These are phyloP conservation scores for Rhinolophus sinicus DNA, from an alignment of 2,113 vertebrate genomes.

Conservation along the genomic window DNA sequence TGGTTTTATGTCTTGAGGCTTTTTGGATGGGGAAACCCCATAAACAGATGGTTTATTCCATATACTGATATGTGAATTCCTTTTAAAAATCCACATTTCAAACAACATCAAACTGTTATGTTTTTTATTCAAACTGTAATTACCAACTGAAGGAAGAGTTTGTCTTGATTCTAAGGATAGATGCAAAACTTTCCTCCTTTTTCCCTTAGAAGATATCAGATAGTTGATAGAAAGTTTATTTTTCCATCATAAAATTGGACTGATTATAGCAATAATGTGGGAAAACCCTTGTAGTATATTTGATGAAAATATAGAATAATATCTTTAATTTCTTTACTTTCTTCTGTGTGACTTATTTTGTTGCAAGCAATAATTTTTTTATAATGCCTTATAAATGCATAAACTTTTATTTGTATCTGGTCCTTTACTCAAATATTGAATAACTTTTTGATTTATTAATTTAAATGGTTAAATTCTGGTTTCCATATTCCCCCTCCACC, in stretches of 20 bases:
- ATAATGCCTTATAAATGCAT: slow-evolving; percentile 26
- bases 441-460: neutral
- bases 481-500: neutral
- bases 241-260: slow-evolving; percentile 36
- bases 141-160: neutral
- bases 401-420: neutral
- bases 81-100: neutral
- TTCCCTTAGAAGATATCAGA: neutral
- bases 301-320: slow-evolving; percentile 36
- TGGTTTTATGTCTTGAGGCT: neutral
- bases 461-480: neutral
- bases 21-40: neutral
- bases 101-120: neutral
- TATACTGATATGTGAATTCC: neutral
- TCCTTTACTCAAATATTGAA: neutral
- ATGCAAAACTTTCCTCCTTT: neutral
- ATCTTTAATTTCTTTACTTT: slow-evolving; percentile 26
- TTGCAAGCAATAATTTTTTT: slow-evolving; percentile 43
- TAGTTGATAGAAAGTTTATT: slow-evolving; percentile 35
- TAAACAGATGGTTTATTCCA: neutral
- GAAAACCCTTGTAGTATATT: neutral
- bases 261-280: slow-evolving; percentile 31
- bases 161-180: neutral
- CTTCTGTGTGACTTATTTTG: neutral
- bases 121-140: neutral